phyloP scores from a whole-genome alignment of 2,888 invertebrate species.

The Psococerastis gibbosa region DNA sequence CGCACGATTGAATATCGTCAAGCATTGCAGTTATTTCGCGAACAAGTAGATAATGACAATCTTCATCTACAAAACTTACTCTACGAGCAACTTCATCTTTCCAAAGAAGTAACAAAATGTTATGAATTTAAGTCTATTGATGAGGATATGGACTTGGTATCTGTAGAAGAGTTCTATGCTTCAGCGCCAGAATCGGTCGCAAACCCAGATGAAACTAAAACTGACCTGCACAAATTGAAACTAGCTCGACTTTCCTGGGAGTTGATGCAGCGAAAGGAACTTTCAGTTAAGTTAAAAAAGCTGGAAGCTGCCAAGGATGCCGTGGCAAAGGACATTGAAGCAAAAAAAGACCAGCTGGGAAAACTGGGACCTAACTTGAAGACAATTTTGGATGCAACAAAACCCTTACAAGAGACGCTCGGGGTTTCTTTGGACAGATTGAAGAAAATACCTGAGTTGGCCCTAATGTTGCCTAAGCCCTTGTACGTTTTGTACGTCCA shows the following conservation, averaged over 20 bases:
- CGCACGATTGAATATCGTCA: constrained; percentile 67
- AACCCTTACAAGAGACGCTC: constrained; percentile 76
- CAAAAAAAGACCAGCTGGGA: constrained; percentile 55
- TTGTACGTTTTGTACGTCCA: constrained; percentile 77
- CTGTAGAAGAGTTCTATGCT: constrained; percentile 63
- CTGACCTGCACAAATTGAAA: constrained; percentile 58
- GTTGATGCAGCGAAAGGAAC: constrained; percentile 64
- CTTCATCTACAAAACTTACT: constrained; percentile 80
- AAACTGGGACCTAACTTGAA: constrained; percentile 63
- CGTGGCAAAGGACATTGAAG: constrained; percentile 53
- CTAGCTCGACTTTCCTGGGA: constrained; percentile 84
- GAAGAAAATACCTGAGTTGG: constrained; percentile 54
- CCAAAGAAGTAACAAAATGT: constrained; percentile 88
- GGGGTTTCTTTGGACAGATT: constrained; percentile 62
- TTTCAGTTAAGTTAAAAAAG: constrained; percentile 56
- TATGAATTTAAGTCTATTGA: constrained; percentile 91
- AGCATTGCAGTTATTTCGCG: constrained; percentile 61
- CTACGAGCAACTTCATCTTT: constrained; percentile 84
- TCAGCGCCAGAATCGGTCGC: constrained; percentile 54
- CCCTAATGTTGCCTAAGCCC: constrained; percentile 56
- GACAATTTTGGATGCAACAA: constrained; percentile 54
- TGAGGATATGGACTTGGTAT: constrained; percentile 76
- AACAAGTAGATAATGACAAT: constrained; percentile 75
- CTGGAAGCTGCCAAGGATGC: constrained; percentile 57
- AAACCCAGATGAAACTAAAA: constrained; percentile 43